Conservation (phyloP, 2,797 vertebrate species). For the Cossypha dichroa region DNA sequence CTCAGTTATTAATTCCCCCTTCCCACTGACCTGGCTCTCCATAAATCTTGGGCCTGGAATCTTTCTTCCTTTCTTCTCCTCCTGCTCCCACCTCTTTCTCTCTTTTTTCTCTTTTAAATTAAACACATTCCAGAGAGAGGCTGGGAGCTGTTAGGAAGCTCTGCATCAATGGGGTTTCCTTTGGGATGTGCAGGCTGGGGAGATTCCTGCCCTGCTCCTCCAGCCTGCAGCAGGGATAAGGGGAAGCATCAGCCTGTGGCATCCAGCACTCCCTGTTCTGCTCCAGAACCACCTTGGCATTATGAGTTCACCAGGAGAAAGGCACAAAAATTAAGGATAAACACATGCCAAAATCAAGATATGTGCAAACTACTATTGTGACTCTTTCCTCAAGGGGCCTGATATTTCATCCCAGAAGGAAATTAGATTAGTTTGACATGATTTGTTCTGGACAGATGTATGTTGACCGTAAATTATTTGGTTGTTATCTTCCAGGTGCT, state of each 20-base stretch:
- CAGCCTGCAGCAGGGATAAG: background rate
- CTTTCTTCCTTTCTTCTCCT: slow-evolving; percentile 48
- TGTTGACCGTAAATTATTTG: background rate
- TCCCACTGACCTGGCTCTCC: slow-evolving; percentile 31
- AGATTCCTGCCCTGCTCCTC: background rate
- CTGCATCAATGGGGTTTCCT: background rate
- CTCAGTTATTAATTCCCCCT: slow-evolving; percentile 39
- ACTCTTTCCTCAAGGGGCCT: background rate
- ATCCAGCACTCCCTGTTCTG: background rate
- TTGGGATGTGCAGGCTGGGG: background rate
- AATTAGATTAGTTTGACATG: background rate
- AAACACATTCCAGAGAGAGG: slow-evolving; percentile 62
- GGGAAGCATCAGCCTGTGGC: background rate
- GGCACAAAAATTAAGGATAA: background rate
- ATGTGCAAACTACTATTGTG: background rate
- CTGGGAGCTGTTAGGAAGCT: slow-evolving; percentile 34
- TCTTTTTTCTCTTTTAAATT: slow-evolving; percentile 61
- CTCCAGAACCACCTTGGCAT: background rate
- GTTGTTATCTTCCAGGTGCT: slow-evolving; percentile 10
- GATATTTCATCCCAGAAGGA: background rate
- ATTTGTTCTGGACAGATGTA: background rate
- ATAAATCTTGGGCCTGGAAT: slow-evolving; percentile 58
- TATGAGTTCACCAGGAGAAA: background rate
- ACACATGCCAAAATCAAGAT: background rate
- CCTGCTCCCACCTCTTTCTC: slow-evolving; percentile 13